Evolutionary conservation across 2,888 invertebrate species (phyloP).

Genomic region (Leptopterna dolabrata): DNA sequence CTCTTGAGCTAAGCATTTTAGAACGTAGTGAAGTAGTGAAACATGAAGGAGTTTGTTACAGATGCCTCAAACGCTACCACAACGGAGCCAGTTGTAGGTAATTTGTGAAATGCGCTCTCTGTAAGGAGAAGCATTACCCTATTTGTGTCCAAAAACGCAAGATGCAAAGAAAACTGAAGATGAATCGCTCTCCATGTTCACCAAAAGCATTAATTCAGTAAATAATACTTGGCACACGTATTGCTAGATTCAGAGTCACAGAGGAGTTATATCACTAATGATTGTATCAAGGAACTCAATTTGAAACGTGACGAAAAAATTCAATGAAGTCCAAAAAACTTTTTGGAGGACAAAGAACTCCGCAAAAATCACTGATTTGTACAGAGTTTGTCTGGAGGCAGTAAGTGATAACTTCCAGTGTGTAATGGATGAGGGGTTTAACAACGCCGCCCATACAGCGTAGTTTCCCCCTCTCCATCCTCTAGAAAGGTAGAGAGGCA

Average conservation of each 20-base stretch:
- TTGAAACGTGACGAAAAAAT: no score
- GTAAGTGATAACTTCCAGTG: no score
- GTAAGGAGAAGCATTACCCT: slow-evolving; percentile 59
- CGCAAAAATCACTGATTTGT: background rate
- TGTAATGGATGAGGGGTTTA: no score
- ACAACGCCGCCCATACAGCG: no score
- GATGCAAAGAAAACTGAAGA: background rate
- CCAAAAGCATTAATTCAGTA: background rate
- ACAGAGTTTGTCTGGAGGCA: background rate
- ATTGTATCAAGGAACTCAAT: no score
- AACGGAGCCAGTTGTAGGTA: slow-evolving; percentile 59
- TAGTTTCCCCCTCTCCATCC: no score
- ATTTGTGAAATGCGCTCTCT: slow-evolving; percentile 60
- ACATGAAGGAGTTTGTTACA: slow-evolving; percentile 60
- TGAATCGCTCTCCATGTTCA: background rate
- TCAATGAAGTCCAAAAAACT: background rate
- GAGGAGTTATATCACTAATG: background rate
- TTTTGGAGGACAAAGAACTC: background rate
- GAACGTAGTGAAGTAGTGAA: background rate
- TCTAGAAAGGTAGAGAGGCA: no score
- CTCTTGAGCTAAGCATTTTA: slow-evolving; percentile 59
- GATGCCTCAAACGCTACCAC: slow-evolving; percentile 55
- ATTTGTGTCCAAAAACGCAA: slow-evolving; percentile 59
- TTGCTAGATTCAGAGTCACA: background rate
- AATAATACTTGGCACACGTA: background rate